Base-by-base conservation (phyloP, 2,888 invertebrate species). In the Cheilosia scutellata region DNA sequence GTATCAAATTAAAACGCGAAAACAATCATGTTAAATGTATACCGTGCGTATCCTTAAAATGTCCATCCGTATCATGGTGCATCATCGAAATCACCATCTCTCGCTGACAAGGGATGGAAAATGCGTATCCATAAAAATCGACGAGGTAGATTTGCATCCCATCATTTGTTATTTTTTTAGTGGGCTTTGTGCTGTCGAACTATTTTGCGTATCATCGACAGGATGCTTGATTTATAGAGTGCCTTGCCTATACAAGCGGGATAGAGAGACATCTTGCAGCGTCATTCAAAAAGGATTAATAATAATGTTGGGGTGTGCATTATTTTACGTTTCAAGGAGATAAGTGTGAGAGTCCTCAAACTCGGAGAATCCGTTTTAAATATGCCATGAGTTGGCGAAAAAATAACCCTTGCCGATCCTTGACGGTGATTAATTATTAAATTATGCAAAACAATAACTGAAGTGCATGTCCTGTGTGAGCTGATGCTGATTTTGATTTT, bases 181-280 rank as follows among this genome's bases (percentile, higher is more conserved):
- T 11, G 62, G n/a, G n/a, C n/a, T 2, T 20, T 20, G 20, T 20
- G 20, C 55, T 78, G 72, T 72, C 66, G 74, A 75, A 70, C 51
- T 79, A 51, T 84, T 80, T 80, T 80, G 80, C 80, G 80, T 84
- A 60, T 55, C 53, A 66, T 55, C 75, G 76, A 70, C 80, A 66
- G 75, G 60, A 60, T 60, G 27, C 37, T 58, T 84, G 79, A 83
- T 68, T 74, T 78, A 51, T 51, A 62, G 63, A 55, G 53, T 57
- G 25, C 11, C 5, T 51, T 6, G 5, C 51, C 5, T 11, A 27
- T 11, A 51, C 16, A 4, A 31, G 1, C n/a, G 60, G 40, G 68
- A 47, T 29, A 13, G 16, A 29, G 20, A 5, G 25, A 62, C 27
- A 33, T 29, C 58, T 29, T 25, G 72, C 76, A 37, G 9, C 9